Evolutionary conservation across 1,140 invertebrate genomes (phyloP).

Genomic region (Neodiprion fabricii): DNA sequence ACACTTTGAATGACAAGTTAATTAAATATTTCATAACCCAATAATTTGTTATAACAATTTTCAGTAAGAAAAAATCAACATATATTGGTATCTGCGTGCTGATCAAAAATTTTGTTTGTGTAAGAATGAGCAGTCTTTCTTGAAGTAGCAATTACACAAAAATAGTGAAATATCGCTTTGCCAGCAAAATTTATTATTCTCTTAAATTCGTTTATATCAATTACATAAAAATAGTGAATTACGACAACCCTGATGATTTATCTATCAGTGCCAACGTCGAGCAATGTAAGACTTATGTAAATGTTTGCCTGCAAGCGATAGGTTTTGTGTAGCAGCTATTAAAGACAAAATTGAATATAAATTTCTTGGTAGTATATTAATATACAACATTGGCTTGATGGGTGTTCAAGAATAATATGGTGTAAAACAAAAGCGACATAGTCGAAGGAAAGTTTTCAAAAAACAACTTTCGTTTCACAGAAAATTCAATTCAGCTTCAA

Average conservation of each 20-base stretch:
- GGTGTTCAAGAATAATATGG: too few species aligned
- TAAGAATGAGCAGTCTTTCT: not conserved
- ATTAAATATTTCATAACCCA: not conserved
- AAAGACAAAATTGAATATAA: not conserved
- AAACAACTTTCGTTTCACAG: too few species aligned
- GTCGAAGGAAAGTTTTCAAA: not conserved
- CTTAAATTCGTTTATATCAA: not conserved
- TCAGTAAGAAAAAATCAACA: not conserved
- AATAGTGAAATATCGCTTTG: not conserved
- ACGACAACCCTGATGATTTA: not conserved
- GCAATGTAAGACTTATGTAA: not conserved
- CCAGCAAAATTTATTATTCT: not conserved
- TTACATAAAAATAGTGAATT: not conserved
- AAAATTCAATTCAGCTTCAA: too few species aligned
- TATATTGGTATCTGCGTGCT: not conserved
- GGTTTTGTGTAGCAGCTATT: slow-evolving; percentile 2
- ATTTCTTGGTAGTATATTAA: not conserved
- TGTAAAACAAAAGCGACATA: not conserved
- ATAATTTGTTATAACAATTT: not conserved
- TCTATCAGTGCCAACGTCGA: not conserved
- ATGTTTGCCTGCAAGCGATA: not conserved
- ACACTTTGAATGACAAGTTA: not conserved
- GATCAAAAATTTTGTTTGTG: too few species aligned
- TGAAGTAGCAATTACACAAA: slow-evolving; percentile 1
- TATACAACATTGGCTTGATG: too few species aligned